Conservation (phyloP, 2,113 vertebrate genomes). For the Xerus inauris region DNA sequence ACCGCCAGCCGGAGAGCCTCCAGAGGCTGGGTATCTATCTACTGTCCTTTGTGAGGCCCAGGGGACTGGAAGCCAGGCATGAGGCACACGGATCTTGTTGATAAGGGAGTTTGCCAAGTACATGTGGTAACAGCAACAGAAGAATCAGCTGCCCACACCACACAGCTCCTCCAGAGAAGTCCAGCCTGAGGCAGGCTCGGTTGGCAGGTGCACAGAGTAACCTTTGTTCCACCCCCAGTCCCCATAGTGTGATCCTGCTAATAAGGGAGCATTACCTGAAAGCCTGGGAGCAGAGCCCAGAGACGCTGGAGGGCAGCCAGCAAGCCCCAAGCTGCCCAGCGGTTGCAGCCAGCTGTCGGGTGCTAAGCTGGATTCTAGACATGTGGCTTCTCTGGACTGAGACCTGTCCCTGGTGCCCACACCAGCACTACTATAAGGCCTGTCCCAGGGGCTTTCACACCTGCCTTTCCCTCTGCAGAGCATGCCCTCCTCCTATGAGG, state of each 20-base stretch:
- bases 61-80: fast-evolving
- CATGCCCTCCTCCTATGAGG: background rate
- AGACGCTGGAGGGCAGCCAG: fast-evolving
- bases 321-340: background rate
- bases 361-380: background rate
- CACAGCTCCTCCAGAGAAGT: background rate
- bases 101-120: background rate
- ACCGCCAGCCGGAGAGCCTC: no score
- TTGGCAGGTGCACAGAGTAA: background rate
- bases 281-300: background rate
- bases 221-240: background rate
- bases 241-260: background rate
- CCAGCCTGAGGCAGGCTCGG: background rate
- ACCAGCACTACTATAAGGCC: fast-evolving
- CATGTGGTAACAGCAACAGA: fast-evolving
- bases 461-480: background rate
- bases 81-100: background rate
- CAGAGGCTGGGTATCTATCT: fast-evolving
- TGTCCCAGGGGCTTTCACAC: background rate
- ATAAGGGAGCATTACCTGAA: background rate
- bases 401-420: background rate
- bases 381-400: background rate
- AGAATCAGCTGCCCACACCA: background rate
- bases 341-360: background rate
- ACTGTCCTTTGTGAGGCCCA: background rate